Evolutionary conservation across 1,140 invertebrate species (phyloP).

Genomic region (Probaryconus sp.): DNA sequence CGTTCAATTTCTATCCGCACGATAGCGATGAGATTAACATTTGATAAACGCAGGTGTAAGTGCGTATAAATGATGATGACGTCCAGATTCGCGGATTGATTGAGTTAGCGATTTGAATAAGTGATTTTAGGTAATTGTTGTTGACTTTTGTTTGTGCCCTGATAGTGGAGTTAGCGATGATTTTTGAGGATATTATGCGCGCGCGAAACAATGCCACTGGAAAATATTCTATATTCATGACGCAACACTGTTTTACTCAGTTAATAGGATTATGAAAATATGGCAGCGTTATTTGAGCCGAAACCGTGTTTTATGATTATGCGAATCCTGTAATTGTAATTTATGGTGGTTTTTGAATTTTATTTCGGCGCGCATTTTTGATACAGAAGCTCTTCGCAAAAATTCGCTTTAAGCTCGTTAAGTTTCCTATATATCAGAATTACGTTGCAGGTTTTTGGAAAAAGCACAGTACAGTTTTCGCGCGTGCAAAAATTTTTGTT

Average conservation of each 20-base stretch:
- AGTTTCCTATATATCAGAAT: too few species aligned
- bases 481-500: too few species aligned
- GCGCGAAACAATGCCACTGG: conserved; percentile 3
- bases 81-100: conserved; percentile 13
- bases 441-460: too few species aligned
- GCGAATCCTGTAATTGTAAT: conserved; percentile 34
- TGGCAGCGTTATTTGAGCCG: conserved; percentile 25
- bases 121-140: conserved; percentile 32
- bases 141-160: conserved; percentile 43
- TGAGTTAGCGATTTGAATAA: conserved; percentile 19
- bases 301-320: conserved; percentile 42
- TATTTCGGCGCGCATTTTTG: too few species aligned
- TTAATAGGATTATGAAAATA: conserved; percentile 50
- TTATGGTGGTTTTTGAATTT: conserved; percentile 9
- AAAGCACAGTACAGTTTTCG: too few species aligned
- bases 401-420: too few species aligned
- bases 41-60: not conserved
- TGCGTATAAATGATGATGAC: conserved; percentile 1
- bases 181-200: not conserved
- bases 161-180: conserved; percentile 8
- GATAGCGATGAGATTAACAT: too few species aligned
- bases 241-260: conserved; percentile 22
- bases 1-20: too few species aligned
- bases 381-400: too few species aligned
- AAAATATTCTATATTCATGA: conserved; percentile 33